Evolutionary conservation across 37 sponge, comb jelly and placozoan species (phyloP).

Genomic region (Spongia lamella): DNA sequence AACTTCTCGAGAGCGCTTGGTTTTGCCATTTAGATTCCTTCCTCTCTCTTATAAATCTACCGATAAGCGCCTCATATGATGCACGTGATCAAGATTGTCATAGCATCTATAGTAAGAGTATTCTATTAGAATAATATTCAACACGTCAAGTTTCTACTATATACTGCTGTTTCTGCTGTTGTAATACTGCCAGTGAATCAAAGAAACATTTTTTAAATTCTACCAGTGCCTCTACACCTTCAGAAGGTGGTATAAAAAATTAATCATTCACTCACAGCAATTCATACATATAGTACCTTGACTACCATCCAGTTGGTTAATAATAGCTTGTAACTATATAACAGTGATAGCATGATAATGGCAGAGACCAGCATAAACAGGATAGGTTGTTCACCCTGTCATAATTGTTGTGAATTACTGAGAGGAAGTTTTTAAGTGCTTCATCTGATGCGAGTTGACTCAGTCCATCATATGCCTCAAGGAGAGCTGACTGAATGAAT

Average conservation of each 20-base stretch:
- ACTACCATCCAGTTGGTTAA: no score
- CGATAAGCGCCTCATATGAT: no score
- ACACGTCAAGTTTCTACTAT: no score
- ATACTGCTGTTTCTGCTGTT: no score
- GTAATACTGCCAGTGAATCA: constrained; percentile 5
- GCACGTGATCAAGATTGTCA: no score
- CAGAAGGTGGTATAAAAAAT: background rate
- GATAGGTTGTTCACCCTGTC: constrained; percentile 5
- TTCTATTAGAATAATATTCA: no score
- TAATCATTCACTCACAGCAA: background rate
- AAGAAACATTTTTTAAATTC: constrained; percentile 29
- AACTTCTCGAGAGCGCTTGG: background rate
- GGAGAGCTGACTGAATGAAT: constrained; percentile 11
- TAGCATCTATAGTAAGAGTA: no score
- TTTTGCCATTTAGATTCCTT: no score
- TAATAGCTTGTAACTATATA: no score
- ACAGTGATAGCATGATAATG: no score
- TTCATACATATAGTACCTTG: no score
- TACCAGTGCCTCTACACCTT: constrained; percentile 16
- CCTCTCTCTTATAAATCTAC: no score
- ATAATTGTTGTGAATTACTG: constrained; percentile 7
- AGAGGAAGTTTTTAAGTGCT: constrained; percentile 27
- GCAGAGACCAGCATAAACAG: background rate
- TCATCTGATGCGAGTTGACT: constrained; percentile 37
- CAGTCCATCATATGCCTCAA: constrained; percentile 25